Base-by-base conservation (phyloP, 2,888 invertebrate species). In the Rhagonycha fulva region DNA sequence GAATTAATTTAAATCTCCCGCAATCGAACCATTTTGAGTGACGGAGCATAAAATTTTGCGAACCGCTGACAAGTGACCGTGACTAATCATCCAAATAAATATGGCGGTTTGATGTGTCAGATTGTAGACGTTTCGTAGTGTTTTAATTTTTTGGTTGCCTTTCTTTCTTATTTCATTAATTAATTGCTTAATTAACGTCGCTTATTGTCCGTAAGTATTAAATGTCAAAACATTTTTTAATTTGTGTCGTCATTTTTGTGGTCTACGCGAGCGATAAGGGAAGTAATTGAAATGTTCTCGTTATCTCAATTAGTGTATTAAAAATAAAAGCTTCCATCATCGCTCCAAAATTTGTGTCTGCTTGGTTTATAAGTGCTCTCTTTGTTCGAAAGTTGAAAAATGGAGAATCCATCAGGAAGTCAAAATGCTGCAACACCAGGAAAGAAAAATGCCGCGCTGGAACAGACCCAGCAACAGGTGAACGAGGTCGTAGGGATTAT, bases 401-500 rank as follows among this genome's bases (percentile, higher is more conserved):
- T 80, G 80, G 80, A 80, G 62, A 80, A 80, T 30, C 63, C 80
- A 32, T 78, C 79, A 1, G 77, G 80, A 32, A 81, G 81, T 74
- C 78, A 80, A 67, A 47, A 47, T 47, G n/a, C n/a, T 7, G 10
- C 62, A 11, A 4, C 47, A 19, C 76, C 74, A 9, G 72, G 72
- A 10, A 81, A 81, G 60, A 82, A 80, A 68, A 76, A 71, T 60
- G n/a, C 62, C 2, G 71, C 77, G 80, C 81, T 88, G 80, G 86
- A 88, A 78, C 86, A 88, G 80, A 87, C 88, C 71, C 88, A 88
- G 80, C 86, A 86, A 73, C 88, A 88, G 82, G 88, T 88, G 12
- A 87, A 88, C 75, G 88, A 94, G 92, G 96, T 96, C 80, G 96
- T 96, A 78, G 96, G 95, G 82, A 98, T 98, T 80, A 98, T 98